Evolutionary conservation across 1,140 invertebrate species (phyloP), one percentile per base, ranked within the genome.

Genomic region (Aphelinus atriplicis): DNA sequence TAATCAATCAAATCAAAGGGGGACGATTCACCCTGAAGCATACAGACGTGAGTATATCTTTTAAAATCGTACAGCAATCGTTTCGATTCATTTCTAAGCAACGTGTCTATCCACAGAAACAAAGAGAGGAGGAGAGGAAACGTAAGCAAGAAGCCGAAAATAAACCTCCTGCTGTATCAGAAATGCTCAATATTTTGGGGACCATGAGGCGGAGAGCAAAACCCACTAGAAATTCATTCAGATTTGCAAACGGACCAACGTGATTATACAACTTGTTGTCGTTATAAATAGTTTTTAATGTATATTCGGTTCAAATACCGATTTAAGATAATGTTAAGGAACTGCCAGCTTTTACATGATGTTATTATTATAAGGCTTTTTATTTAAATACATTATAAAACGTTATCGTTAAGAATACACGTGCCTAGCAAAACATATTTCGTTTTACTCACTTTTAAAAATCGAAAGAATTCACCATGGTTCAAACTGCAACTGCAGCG

Each of bases 1-100:
- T 94, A 75, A 92, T 94, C 3, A 93, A 92, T 82, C 91, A 93
- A 82, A 93, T 93, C 45, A 94, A 94, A 87, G 91, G 92, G 9
- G 93, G 93, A n/a, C 90, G 90, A 72, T 94, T 93, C 82, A 92
- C 91, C 0, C 83, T 93, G 7, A 92, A 91, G 78, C 91, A 92
- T 5, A 90, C 90, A 1, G 92, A 92, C 62, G 89, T 90, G 83
- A 88, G 83, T 81, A 68, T 66, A 71, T 64, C 61, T 58, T 77
- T 73, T 71, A 56, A 55, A 47, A 2, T 51, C 4, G 7, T 43
- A 45, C 26, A 26, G 26, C 26, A 26, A 26, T 26, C 26, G 26
- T 26, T 26, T 26, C 26, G 26, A 26, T 26, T 26, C 26, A 26
- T 26, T 26, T 26, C 26, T 26, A 26, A 26, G 26, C 26, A 26